These are phyloP conservation scores for Chymomyza amoena DNA, from an alignment of 2,888 invertebrate genomes.

Conservation along the genomic window DNA sequence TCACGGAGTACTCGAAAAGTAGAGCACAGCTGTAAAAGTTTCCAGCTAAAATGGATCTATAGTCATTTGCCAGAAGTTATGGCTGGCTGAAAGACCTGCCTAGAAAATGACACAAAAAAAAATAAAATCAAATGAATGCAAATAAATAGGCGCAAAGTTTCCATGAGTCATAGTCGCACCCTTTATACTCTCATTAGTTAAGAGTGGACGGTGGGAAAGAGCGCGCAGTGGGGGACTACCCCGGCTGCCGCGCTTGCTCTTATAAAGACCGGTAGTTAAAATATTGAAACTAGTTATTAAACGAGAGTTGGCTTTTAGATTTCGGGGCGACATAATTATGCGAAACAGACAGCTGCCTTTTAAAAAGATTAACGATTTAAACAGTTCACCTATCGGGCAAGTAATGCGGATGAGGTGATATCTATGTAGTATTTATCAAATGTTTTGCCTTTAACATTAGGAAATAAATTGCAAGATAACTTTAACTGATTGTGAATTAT, in stretches of 20 bases:
- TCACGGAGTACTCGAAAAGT: background rate
- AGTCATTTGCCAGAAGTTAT: background rate
- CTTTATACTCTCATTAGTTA: background rate
- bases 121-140: background rate
- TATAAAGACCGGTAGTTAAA: background rate
- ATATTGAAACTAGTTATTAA: background rate
- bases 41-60: slow-evolving; percentile 7
- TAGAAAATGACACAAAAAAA: background rate
- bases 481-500: too few species aligned
- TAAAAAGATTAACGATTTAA: too few species aligned
- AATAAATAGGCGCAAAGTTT: background rate
- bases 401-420: too few species aligned
- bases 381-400: too few species aligned
- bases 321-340: too few species aligned
- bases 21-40: slow-evolving; percentile 44
- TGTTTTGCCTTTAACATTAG: too few species aligned
- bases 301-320: too few species aligned
- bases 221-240: too few species aligned
- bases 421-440: too few species aligned
- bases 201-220: background rate
- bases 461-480: too few species aligned
- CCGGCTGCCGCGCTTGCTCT: too few species aligned
- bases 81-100: background rate
- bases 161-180: background rate
- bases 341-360: too few species aligned